These are phyloP conservation scores for Holocentrus rufus DNA, from an alignment of 2,797 vertebrate species.

Conservation along the genomic window DNA sequence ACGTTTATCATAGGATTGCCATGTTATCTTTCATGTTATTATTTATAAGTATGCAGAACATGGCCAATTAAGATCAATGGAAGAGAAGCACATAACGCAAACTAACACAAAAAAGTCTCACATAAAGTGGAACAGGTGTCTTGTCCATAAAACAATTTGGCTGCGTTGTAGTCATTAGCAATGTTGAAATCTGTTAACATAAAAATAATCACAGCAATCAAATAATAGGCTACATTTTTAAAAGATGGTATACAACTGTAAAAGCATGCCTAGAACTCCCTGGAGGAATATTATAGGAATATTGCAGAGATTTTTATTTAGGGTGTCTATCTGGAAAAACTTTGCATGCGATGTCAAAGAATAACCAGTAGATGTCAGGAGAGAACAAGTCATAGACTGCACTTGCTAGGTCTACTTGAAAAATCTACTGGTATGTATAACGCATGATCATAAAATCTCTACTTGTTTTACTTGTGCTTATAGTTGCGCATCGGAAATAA, in stretches of 20 bases:
- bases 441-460: not conserved
- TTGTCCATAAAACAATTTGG: not conserved
- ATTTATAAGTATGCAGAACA: no score
- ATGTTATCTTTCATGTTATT: no score
- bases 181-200: no score
- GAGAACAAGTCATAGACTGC: conserved; percentile 40
- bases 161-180: not conserved
- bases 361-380: conserved; percentile 67
- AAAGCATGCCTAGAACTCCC: no score
- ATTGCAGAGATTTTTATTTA: no score
- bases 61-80: no score
- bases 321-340: not conserved
- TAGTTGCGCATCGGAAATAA: not conserved
- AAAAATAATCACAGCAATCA: not conserved
- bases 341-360: conserved; percentile 26
- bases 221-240: no score
- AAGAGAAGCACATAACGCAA: no score
- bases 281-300: no score
- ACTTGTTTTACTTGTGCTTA: rapidly evolving
- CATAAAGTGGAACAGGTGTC: no score
- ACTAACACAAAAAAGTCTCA: no score
- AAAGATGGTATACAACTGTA: not conserved
- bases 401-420: not conserved
- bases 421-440: not conserved
- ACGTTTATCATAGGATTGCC: no score